Evolutionary conservation across 2,113 vertebrate genomes (phyloP).

Genomic region (Sterna hirundo): DNA sequence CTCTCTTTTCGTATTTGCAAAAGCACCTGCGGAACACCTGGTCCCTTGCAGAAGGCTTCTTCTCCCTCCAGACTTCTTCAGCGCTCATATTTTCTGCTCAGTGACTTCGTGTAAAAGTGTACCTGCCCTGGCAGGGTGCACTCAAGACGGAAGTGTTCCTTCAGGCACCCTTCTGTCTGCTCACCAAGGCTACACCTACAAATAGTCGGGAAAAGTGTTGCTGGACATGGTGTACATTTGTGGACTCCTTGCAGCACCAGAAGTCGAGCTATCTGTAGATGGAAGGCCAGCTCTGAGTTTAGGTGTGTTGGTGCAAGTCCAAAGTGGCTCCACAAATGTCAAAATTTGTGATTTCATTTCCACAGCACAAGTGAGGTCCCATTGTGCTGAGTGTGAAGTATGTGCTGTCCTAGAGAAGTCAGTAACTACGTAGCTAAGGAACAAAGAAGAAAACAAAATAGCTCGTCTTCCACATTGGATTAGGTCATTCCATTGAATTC

Average conservation of each 20-base stretch:
- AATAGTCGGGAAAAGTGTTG: background rate
- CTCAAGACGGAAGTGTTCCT: background rate
- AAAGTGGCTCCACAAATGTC: background rate
- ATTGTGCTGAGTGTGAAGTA: background rate
- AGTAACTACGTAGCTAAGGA: fast-evolving
- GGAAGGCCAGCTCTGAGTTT: background rate
- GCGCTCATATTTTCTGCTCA: background rate
- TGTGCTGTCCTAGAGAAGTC: background rate
- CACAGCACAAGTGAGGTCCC: background rate
- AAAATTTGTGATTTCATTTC: background rate
- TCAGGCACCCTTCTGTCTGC: background rate
- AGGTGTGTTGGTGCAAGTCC: background rate
- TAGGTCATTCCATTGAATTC: background rate
- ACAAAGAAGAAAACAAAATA: background rate
- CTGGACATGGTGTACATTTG: fast-evolving
- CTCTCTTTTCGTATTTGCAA: background rate
- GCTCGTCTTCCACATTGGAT: background rate
- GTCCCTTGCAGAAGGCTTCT: background rate
- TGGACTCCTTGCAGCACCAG: background rate
- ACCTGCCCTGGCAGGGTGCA: fast-evolving
- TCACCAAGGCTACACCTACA: background rate
- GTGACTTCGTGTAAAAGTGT: background rate
- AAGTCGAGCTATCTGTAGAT: background rate
- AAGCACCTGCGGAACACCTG: background rate
- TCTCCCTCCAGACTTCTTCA: background rate